A percentile compares a stretch with the other conserved stretches of the same genome.
Evolutionary conservation across 2,888 invertebrate genomes (phyloP).

Genomic region (Arge pagana): DNA sequence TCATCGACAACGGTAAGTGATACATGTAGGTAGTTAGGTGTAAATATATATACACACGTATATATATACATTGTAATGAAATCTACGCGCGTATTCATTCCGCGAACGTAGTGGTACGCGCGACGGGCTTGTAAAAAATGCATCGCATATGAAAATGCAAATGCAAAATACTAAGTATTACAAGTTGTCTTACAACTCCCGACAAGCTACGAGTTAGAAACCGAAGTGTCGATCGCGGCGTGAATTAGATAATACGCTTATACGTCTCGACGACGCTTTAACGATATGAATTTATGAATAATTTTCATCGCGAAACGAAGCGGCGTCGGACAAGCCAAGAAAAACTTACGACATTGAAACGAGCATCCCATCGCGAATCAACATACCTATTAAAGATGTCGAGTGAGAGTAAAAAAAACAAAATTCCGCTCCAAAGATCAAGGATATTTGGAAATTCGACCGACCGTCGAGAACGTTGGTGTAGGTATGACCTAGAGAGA

Average conservation of each 20-base stretch:
- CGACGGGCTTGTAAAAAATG: too few relatives aligned
- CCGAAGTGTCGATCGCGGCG: slow-evolving; percentile 12
- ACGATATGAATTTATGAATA: slow-evolving; percentile 17
- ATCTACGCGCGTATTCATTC: too few relatives aligned
- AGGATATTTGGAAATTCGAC: too few relatives aligned
- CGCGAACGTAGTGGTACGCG: too few relatives aligned
- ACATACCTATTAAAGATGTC: too few relatives aligned
- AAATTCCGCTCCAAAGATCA: too few relatives aligned
- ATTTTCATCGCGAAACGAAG: slow-evolving; percentile 5
- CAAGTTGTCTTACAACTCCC: slow-evolving; percentile 17
- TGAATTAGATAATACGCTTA: not conserved
- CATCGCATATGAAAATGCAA: slow-evolving; percentile 15
- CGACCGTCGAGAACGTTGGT: too few relatives aligned
- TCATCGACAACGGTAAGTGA: slow-evolving; percentile 2
- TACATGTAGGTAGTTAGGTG: not conserved
- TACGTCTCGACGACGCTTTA: not conserved
- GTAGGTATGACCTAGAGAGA: too few relatives aligned
- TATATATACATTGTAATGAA: not conserved
- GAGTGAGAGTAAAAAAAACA: too few relatives aligned
- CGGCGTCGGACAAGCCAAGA: too few relatives aligned
- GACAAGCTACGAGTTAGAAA: slow-evolving; percentile 16
- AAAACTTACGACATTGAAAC: too few relatives aligned
- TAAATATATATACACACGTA: not conserved
- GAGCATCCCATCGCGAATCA: too few relatives aligned
- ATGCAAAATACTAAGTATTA: slow-evolving; percentile 22